Base-by-base conservation (phyloP, 1,140 invertebrate genomes). In the Gonatopus flavifemur region DNA sequence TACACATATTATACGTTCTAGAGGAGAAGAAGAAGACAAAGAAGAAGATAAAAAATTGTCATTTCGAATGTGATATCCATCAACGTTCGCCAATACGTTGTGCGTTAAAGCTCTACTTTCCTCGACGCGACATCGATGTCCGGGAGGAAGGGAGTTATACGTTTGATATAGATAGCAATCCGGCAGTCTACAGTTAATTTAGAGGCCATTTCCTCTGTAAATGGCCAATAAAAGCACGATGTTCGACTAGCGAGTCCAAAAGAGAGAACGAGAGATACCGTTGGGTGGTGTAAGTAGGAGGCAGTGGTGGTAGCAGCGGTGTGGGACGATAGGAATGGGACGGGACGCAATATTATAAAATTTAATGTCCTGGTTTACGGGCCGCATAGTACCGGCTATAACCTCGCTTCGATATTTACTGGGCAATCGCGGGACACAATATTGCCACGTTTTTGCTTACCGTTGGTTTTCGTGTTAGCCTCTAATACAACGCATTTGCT, bases 301-400 rank as follows among this genome's bases (percentile, higher is more conserved):
- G 32, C 22, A 24, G 13, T n/a, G 25, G 31, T 10, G 28, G 21
- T 20, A 19, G 31, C 8, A 57, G 32, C 16, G 9, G 24, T 6
- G 28, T 0, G 32, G 8, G 33, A 20, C 8, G 32, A 20, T 16
- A 18, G 18, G 16, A 43, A 16, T 38, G 31, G 18, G 45, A 13
- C 49, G 55, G 64, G 49, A 66, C 56, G 72, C 71, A 72, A 76
- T 77, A 77, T 77, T 77, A 77, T 77, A 78, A 77, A 77, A 78
- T 76, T 77, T 77, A 77, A 78, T 76, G 74, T 74, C 73, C 74
- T 76, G 71, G 70, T 78, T 77, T 76, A 78, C 71, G 76, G 73
- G 62, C 65, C 62, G 57, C 66, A 66, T 67, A 73, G 68, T n/a
- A n/a, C 68, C 55, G 66, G 66, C 67, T 76, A 70, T 73, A 70